phyloP scores from a whole-genome alignment of 2,888 invertebrate genomes.

The Eupeodes luniger region DNA sequence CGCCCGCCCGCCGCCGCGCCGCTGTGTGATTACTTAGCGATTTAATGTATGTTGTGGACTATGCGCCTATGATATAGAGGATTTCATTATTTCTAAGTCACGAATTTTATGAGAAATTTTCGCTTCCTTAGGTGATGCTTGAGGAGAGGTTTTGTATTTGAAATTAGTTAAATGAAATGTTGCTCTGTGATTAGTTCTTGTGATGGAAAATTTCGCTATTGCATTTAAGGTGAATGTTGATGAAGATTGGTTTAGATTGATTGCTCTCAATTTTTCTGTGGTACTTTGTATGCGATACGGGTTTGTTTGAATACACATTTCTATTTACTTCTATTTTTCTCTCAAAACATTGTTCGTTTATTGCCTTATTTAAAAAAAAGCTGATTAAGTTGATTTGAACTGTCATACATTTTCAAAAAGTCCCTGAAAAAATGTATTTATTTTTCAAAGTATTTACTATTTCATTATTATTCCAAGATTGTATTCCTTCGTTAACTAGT shows the following conservation, averaged over 20 bases:
- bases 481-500: no score
- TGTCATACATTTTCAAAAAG: no score
- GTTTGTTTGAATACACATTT: no score
- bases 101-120: slow-evolving; percentile 66
- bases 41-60: slow-evolving; percentile 21
- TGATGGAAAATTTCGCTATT: slow-evolving; percentile 29
- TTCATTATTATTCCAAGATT: no score
- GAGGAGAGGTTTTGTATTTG: slow-evolving; percentile 3
- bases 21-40: slow-evolving; percentile 18
- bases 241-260: slow-evolving; percentile 16
- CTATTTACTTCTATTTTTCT: no score
- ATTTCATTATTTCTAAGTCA: slow-evolving; percentile 71
- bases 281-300: no score
- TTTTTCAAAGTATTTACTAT: no score
- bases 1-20: no score
- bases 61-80: slow-evolving; percentile 9
- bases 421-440: no score
- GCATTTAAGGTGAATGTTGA: slow-evolving; percentile 11
- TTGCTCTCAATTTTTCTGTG: neutral
- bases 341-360: no score
- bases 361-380: no score
- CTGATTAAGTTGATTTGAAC: no score
- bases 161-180: slow-evolving; percentile 23
- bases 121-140: slow-evolving; percentile 38
- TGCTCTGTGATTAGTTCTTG: slow-evolving; percentile 1